Conservation (phyloP, 1,140 invertebrate species). For the Streblospio benedicti region DNA sequence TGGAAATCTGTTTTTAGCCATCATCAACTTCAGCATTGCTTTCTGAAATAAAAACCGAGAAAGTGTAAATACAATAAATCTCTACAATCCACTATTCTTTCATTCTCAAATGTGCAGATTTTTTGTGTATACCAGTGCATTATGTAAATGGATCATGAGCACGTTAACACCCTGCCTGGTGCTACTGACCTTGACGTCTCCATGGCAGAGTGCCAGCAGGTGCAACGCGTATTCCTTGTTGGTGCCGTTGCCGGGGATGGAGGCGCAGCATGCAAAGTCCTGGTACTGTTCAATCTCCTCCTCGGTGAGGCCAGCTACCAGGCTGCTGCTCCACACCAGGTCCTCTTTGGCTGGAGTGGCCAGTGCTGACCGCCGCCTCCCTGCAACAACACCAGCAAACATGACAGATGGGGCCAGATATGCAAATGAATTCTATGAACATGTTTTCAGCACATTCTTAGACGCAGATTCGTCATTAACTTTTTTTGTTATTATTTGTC, state of each 20-base stretch:
- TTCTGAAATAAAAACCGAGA: slow-evolving; percentile 50
- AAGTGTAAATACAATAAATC: neutral
- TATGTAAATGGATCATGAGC: too few relatives aligned
- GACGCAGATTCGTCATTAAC: too few relatives aligned
- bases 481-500: too few relatives aligned
- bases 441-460: too few relatives aligned
- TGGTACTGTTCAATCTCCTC: slow-evolving; percentile 55
- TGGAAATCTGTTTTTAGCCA: slow-evolving; percentile 62
- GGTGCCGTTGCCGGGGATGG: slow-evolving; percentile 77
- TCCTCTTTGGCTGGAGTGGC: too few relatives aligned
- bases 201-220: slow-evolving; percentile 72
- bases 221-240: slow-evolving; percentile 92
- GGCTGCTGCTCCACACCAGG: slow-evolving; percentile 75
- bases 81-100: too few relatives aligned
- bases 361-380: too few relatives aligned
- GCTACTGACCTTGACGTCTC: slow-evolving; percentile 69
- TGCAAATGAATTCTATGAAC: too few relatives aligned
- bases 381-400: too few relatives aligned
- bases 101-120: neutral
- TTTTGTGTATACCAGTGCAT: too few relatives aligned
- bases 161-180: neutral
- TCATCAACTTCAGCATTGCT: slow-evolving; percentile 75
- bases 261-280: slow-evolving; percentile 85
- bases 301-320: slow-evolving; percentile 59
- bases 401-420: too few relatives aligned